phyloP scores from a whole-genome alignment of 2,888 invertebrate genomes.

The Schizaphis graminum region DNA sequence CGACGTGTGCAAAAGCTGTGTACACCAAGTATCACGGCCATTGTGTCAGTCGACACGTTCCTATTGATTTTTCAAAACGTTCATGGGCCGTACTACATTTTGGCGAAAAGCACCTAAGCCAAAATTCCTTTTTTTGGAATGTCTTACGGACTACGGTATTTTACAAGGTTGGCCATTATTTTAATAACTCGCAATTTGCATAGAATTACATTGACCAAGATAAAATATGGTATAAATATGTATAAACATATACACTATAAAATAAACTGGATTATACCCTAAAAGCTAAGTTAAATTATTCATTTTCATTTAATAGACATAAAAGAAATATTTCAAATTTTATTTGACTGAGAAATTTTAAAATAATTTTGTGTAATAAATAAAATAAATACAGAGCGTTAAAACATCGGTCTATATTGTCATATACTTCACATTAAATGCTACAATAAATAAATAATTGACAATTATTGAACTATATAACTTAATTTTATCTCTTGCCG shows the following conservation, averaged over 20 bases:
- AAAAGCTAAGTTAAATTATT: conserved; percentile 23
- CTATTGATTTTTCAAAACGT: conserved; percentile 58
- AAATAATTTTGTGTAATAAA: not conserved
- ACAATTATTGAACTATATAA: not conserved
- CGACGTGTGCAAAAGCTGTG: not conserved
- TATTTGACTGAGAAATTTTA: not conserved
- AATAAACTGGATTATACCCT: not conserved
- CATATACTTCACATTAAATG: not conserved
- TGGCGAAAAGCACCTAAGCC: conserved; percentile 29
- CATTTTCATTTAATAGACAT: not conserved
- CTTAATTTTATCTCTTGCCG: not conserved
- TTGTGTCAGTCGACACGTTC: conserved; percentile 56
- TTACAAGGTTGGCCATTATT: not conserved
- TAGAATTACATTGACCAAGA: conserved; percentile 24
- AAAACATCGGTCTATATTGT: not conserved
- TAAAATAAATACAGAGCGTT: not conserved
- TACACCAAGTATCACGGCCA: not conserved
- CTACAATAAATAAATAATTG: not conserved
- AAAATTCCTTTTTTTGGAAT: conserved; percentile 45
- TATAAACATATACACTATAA: not conserved
- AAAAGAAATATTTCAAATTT: not conserved
- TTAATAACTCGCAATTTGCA: conserved; percentile 41
- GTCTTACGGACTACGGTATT: conserved; percentile 1
- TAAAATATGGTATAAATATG: not conserved
- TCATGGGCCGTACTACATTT: not conserved